Percentiles rank a stretch among this genome's conserved stretches.
phyloP scores from a whole-genome alignment of 2,113 vertebrate species.

The Melanocharis versteri region DNA sequence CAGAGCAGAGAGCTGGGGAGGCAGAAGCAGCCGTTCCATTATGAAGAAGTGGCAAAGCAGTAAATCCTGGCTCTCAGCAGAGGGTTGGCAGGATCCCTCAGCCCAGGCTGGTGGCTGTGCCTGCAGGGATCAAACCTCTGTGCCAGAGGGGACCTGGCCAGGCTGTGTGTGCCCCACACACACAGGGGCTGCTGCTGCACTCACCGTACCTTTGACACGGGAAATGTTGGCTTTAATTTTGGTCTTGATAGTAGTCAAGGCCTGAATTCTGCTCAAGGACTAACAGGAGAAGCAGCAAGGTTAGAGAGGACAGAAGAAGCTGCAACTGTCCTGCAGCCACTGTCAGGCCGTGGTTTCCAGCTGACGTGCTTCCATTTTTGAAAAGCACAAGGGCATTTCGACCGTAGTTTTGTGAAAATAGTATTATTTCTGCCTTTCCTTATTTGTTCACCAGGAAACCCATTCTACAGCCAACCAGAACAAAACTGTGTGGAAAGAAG shows the following conservation, averaged over 20 bases:
- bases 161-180: background rate
- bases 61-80: background rate
- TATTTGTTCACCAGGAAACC: background rate
- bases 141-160: background rate
- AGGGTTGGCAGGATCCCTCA: background rate
- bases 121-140: background rate
- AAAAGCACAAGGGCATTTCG: background rate
- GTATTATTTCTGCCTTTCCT: background rate
- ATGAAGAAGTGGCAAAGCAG: background rate
- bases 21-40: background rate
- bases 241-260: background rate
- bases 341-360: background rate
- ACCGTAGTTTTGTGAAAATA: background rate
- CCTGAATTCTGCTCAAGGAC: background rate
- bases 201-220: rapidly evolving
- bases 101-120: background rate
- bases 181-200: background rate
- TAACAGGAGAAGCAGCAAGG: background rate
- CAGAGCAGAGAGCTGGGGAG: background rate
- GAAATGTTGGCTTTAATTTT: background rate
- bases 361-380: background rate
- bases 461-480: background rate
- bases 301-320: background rate
- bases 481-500: background rate
- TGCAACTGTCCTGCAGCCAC: background rate